Base-by-base conservation (phyloP, 2,888 invertebrate genomes). In the Matsumyia berberina region DNA sequence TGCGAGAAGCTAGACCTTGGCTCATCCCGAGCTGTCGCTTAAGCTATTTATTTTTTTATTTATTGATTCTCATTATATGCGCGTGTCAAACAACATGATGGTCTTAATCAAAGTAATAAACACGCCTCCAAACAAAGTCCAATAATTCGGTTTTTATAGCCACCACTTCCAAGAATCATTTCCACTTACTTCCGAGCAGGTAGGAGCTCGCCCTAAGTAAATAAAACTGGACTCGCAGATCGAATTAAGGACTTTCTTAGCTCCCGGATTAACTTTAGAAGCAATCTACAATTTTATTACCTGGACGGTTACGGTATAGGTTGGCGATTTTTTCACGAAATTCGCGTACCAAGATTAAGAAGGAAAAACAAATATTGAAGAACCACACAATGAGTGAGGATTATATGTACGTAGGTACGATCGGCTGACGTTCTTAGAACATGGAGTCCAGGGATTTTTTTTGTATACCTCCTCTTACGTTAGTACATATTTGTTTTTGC, bases 351-450 rank as follows among this genome's bases (percentile, higher is more conserved):
- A 2, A 49, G 55, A 62, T 81, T 58, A 76, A 37, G 7, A 35
- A 62, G 57, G 81, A 64, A 81, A 76, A 24, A 62, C 81, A 81
- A 81, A 81, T 57, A 81, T 76, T 81, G 76, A 44, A 44, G 67
- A 81, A 81, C 81, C 81, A 6, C 76, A 76, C 39, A 81, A 81
- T 70, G n/a, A 12, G 8, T n/a, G 8, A 17, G 60, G 42, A 58
- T 73, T 64, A 44, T 44, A 55, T 31, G 12, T 58, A 55, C 39
- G 12, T 58, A 29, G 8, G 31, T 17, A 12, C 7, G 35, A 6
- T n/a, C 8, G 17, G 11, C 17, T n/a, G 15, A 24, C 1, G 6
- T 74, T 66, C 64, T 24, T 5, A 7, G 74, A 74, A 74, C 19
- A 8, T 2, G 11, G 6, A 24, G 29, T 44, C 5, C 12, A 60